Percentiles rank a stretch among this genome's conserved stretches.
Conservation (phyloP, 1,140 invertebrate species). For the Oreohelix idahoensis region DNA sequence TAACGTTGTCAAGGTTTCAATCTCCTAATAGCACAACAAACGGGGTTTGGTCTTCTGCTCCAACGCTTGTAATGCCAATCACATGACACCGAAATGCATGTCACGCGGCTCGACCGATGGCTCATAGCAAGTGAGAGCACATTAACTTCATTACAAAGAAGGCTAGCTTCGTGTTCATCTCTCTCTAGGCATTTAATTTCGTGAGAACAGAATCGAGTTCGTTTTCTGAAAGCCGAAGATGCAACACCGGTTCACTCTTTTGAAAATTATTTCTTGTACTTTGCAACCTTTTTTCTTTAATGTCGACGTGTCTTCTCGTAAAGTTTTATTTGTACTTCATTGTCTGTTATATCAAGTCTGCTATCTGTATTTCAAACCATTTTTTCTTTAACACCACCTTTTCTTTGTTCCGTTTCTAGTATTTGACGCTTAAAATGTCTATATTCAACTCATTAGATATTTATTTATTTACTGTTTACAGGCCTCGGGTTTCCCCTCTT, state of each 20-base stretch:
- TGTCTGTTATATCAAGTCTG: too few relatives aligned
- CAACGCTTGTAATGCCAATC: not conserved
- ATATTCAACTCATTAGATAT: too few relatives aligned
- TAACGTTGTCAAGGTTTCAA: not conserved
- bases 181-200: not conserved
- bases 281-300: not conserved
- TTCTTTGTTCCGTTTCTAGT: too few relatives aligned
- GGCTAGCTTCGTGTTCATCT: not conserved
- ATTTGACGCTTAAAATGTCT: too few relatives aligned
- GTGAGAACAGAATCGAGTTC: constrained; percentile 11
- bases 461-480: too few relatives aligned
- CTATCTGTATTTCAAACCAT: too few relatives aligned
- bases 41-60: not conserved
- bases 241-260: constrained; percentile 1
- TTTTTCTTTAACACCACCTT: too few relatives aligned
- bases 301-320: too few relatives aligned
- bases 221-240: not conserved
- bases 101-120: not conserved
- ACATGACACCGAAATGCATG: not conserved
- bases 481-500: too few relatives aligned
- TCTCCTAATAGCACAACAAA: not conserved
- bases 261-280: not conserved
- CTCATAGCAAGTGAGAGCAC: not conserved
- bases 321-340: too few relatives aligned
- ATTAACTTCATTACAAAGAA: constrained; percentile 5